Evolutionary conservation across 2,113 vertebrate genomes (phyloP).

Genomic region (Oncorhynchus keta): DNA sequence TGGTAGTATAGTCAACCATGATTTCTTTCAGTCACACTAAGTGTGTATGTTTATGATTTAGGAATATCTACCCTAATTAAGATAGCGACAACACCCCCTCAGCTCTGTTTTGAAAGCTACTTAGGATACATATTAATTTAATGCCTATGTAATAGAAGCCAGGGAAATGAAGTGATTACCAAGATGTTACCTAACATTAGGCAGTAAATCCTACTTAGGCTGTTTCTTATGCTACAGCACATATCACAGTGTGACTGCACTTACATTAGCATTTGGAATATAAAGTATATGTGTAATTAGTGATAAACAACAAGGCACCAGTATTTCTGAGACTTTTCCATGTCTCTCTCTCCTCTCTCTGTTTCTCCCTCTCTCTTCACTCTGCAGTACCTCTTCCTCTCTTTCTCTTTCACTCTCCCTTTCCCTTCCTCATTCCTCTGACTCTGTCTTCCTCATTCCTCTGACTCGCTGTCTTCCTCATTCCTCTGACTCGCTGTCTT

Average conservation of each 20-base stretch:
- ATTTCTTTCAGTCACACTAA: too few relatives aligned
- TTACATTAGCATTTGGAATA: constrained; percentile 12
- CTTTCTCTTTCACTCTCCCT: too few relatives aligned
- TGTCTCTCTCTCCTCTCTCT: not conserved
- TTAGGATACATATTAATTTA: constrained; percentile 19
- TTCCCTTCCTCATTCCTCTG: not conserved
- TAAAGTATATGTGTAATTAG: not conserved
- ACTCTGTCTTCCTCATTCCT: not conserved
- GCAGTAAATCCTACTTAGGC: constrained; percentile 30
- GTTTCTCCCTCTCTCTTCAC: not conserved
- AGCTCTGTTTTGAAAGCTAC: constrained; percentile 21
- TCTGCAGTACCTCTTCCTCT: not conserved
- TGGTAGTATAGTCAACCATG: too few relatives aligned
- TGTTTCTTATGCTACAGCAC: constrained; percentile 19
- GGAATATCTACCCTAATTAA: constrained; percentile 1
- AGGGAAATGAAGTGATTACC: constrained; percentile 22
- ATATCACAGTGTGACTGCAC: constrained; percentile 1
- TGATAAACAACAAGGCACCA: not conserved
- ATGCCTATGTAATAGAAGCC: not conserved
- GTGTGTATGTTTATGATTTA: constrained; percentile 12
- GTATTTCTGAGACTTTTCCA: not conserved
- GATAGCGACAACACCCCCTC: not conserved
- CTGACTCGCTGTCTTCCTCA: not conserved
- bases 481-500: not conserved
- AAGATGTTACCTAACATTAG: constrained; percentile 25